A percentile compares a stretch with the other conserved stretches of the same genome.
Conservation (phyloP, 2,888 invertebrate genomes). For the Cheilosia vulpina region DNA sequence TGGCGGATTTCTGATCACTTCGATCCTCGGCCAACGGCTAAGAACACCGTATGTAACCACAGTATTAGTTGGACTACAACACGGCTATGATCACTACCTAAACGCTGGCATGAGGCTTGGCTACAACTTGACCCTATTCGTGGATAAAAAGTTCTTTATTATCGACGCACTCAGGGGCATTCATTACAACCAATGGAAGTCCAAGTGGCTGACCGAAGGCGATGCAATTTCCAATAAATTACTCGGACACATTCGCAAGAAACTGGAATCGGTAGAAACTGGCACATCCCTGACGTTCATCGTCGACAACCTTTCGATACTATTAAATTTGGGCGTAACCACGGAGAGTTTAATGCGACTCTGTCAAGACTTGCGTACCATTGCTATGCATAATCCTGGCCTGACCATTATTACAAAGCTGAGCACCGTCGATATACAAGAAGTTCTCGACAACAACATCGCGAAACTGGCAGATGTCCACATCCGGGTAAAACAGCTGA, state of each 20-base stretch:
- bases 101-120: conserved; percentile 90
- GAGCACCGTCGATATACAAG: conserved; percentile 86
- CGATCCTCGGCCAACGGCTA: conserved; percentile 87
- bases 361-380: conserved; percentile 78
- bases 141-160: conserved; percentile 84
- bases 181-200: conserved; percentile 81
- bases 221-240: conserved; percentile 81
- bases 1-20: conserved; percentile 89
- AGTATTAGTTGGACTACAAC: conserved; percentile 88
- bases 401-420: conserved; percentile 86
- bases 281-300: conserved; percentile 85
- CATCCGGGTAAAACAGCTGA: conserved; percentile 87
- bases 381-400: conserved; percentile 80
- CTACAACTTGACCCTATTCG: conserved; percentile 86
- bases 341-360: conserved; percentile 79
- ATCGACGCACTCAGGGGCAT: conserved; percentile 85
- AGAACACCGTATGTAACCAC: conserved; percentile 85
- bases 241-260: conserved; percentile 77
- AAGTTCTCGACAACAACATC: conserved; percentile 86
- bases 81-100: conserved; percentile 89
- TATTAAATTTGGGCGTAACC: conserved; percentile 86
- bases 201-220: conserved; percentile 80
- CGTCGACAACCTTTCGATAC: conserved; percentile 89
- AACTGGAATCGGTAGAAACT: conserved; percentile 74
- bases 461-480: conserved; percentile 87